Conservation (phyloP, 2,797 vertebrate genomes). For the Acestrorhynchus altus region DNA sequence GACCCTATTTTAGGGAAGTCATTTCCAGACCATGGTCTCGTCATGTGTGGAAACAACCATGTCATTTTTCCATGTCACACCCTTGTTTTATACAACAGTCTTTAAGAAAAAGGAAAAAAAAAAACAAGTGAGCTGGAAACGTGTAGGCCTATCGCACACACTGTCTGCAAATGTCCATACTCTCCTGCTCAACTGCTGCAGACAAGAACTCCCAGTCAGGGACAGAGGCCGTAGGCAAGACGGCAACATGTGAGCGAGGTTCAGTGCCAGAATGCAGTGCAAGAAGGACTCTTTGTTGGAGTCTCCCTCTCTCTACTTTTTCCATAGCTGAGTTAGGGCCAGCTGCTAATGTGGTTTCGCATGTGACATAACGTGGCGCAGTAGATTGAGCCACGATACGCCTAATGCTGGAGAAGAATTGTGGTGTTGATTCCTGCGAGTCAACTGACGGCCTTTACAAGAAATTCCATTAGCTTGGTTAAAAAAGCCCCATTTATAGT, state of each 20-base stretch:
- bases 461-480: constrained; percentile 52
- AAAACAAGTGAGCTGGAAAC: constrained; percentile 26
- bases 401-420: constrained; percentile 54
- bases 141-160: neutral
- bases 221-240: constrained; percentile 35
- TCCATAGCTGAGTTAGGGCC: constrained; percentile 43
- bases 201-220: constrained; percentile 43
- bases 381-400: constrained; percentile 51
- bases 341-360: constrained; percentile 55
- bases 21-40: constrained; percentile 13
- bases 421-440: constrained; percentile 54
- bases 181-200: constrained; percentile 7
- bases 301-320: constrained; percentile 46
- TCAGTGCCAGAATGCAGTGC: constrained; percentile 31
- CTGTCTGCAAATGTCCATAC: constrained; percentile 20
- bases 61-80: constrained; percentile 28
- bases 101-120: neutral
- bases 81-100: constrained; percentile 6
- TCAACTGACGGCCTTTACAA: constrained; percentile 44
- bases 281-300: constrained; percentile 62
- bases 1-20: constrained; percentile 41
- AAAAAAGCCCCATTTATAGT: constrained; percentile 34
- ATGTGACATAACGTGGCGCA: constrained; percentile 54
- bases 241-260: constrained; percentile 53
- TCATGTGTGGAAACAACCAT: constrained; percentile 38